phyloP scores from a whole-genome alignment of 1,140 invertebrate species.

The Amphibalanus amphitrite region DNA sequence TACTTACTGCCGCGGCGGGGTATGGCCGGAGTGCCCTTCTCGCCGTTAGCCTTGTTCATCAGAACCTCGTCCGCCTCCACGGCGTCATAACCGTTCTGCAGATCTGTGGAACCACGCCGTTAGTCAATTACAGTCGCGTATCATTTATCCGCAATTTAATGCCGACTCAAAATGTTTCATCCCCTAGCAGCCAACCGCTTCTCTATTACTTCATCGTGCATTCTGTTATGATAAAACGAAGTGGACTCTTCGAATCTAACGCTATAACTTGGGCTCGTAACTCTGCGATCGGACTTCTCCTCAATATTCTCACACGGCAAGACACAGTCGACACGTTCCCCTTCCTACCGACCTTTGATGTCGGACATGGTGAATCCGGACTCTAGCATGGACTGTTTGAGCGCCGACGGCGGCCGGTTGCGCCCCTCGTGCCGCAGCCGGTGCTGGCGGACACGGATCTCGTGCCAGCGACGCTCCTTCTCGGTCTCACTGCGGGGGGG shows the following conservation, averaged over 20 bases:
- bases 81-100: constrained; percentile 66
- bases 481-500: constrained; percentile 52
- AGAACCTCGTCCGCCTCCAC: constrained; percentile 49
- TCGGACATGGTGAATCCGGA: constrained; percentile 86
- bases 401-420: constrained; percentile 12
- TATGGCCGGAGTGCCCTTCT: constrained; percentile 25
- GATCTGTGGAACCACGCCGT: constrained; percentile 39
- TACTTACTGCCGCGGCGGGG: constrained; percentile 18
- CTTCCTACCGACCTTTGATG: constrained; percentile 59
- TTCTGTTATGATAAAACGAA: too few relatives aligned
- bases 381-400: constrained; percentile 67
- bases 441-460: constrained; percentile 67
- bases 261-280: too few relatives aligned
- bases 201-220: too few relatives aligned
- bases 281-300: too few relatives aligned
- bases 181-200: too few relatives aligned
- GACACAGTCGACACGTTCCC: too few relatives aligned
- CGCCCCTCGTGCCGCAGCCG: constrained; percentile 46
- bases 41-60: constrained; percentile 20
- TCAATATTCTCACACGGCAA: too few relatives aligned
- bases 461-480: constrained; percentile 67
- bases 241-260: too few relatives aligned
- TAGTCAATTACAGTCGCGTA: too few relatives aligned
- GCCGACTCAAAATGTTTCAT: too few relatives aligned
- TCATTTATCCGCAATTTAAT: too few relatives aligned